Conservation (phyloP, 2,113 vertebrate genomes). For the Gnathonemus longibarbis region DNA sequence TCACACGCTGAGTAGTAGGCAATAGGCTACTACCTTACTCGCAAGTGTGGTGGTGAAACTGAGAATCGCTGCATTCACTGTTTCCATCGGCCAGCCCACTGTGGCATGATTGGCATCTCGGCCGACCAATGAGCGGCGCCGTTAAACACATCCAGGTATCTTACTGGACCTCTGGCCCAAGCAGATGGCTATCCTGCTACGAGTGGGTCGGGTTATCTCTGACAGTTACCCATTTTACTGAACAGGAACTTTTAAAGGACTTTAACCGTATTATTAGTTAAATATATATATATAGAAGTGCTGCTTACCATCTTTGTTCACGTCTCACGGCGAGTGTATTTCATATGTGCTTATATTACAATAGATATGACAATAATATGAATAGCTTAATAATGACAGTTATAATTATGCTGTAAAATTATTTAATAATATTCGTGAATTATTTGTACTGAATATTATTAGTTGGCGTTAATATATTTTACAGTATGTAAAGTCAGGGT, state of each 20-base stretch:
- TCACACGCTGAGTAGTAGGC: constrained; percentile 24
- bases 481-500: neutral
- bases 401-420: neutral
- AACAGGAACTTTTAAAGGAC: constrained; percentile 16
- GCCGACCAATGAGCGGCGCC: constrained; percentile 30
- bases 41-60: constrained; percentile 39
- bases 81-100: constrained; percentile 43
- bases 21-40: constrained; percentile 40
- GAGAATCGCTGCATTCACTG: constrained; percentile 35
- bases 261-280: constrained; percentile 3
- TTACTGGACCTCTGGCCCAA: constrained; percentile 34
- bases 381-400: neutral
- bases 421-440: neutral
- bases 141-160: constrained; percentile 25
- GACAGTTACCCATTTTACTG: constrained; percentile 26
- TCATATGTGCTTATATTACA: neutral
- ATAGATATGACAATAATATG: neutral
- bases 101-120: constrained; percentile 27
- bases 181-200: constrained; percentile 14
- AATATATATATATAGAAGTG: neutral
- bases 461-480: neutral
- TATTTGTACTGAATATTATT: neutral
- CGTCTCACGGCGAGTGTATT: neutral
- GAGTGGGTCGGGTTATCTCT: constrained; percentile 24
- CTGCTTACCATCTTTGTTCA: neutral